phyloP scores from a whole-genome alignment of 2,888 invertebrate genomes.

The Drosophila colorata region DNA sequence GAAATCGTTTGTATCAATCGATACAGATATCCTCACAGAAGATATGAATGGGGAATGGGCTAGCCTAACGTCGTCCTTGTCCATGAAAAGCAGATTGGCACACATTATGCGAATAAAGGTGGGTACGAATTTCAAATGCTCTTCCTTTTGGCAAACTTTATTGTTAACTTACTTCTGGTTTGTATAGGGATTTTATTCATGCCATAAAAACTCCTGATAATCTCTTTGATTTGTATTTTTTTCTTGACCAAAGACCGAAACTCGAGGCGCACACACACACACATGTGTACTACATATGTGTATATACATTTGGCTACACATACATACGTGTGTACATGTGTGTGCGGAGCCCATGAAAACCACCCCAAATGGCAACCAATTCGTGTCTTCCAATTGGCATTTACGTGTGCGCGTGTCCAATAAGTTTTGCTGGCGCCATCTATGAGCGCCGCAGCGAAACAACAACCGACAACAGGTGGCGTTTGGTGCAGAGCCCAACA shows the following conservation, averaged over 20 bases:
- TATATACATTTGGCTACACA: slow-evolving; percentile 17
- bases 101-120: too few species aligned
- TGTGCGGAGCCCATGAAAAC: slow-evolving; percentile 51
- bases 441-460: slow-evolving; percentile 52
- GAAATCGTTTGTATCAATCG: slow-evolving; percentile 96
- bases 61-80: too few species aligned
- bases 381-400: slow-evolving; percentile 75
- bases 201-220: background rate
- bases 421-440: slow-evolving; percentile 64
- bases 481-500: slow-evolving; percentile 13
- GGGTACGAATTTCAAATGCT: slow-evolving; percentile 93
- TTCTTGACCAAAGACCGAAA: background rate
- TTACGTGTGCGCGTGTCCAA: slow-evolving; percentile 76
- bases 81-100: too few species aligned
- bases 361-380: slow-evolving; percentile 58
- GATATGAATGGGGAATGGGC: too few species aligned
- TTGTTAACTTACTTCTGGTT: too few species aligned
- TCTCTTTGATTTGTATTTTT: background rate
- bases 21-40: slow-evolving; percentile 92
- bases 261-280: background rate
- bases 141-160: slow-evolving; percentile 95
- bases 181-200: background rate
- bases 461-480: slow-evolving; percentile 59
- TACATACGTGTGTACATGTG: slow-evolving; percentile 11
- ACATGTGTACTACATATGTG: slow-evolving; percentile 7